Evolutionary conservation across 1,140 invertebrate species (phyloP).

Genomic region (Glossosoma conforme): DNA sequence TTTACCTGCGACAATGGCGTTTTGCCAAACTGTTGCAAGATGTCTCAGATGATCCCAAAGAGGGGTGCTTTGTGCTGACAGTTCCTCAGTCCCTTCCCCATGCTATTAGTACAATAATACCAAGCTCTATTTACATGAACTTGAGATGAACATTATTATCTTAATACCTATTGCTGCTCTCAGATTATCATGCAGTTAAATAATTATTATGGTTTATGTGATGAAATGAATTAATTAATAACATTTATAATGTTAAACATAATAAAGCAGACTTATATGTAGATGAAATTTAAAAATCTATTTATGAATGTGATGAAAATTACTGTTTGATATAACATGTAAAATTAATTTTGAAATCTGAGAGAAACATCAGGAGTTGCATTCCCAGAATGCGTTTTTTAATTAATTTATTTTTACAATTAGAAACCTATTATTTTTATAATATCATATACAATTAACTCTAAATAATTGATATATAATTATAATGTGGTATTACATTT

Average conservation of each 20-base stretch:
- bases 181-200: conserved; percentile 26
- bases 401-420: too few species aligned
- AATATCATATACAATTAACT: too few species aligned
- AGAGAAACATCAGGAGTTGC: conserved; percentile 19
- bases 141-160: conserved; percentile 17
- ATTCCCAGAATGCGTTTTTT: too few species aligned
- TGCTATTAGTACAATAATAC: conserved; percentile 46
- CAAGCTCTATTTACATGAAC: conserved; percentile 31
- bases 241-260: too few species aligned
- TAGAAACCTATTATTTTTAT: too few species aligned
- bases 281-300: neutral
- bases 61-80: conserved; percentile 32
- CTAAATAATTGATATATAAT: too few species aligned
- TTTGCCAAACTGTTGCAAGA: conserved; percentile 38
- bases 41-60: conserved; percentile 40
- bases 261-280: neutral
- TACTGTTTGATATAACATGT: neutral
- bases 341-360: conserved; percentile 10
- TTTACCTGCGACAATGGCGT: conserved; percentile 25
- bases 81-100: conserved; percentile 37
- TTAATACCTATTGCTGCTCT: conserved; percentile 15
- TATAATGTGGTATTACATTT: too few species aligned
- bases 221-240: neutral
- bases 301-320: neutral
- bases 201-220: too few species aligned